A percentile compares a stretch with the other conserved stretches of the same genome.
Conservation (phyloP, 2,797 vertebrate species). For the Danio kyathit region DNA sequence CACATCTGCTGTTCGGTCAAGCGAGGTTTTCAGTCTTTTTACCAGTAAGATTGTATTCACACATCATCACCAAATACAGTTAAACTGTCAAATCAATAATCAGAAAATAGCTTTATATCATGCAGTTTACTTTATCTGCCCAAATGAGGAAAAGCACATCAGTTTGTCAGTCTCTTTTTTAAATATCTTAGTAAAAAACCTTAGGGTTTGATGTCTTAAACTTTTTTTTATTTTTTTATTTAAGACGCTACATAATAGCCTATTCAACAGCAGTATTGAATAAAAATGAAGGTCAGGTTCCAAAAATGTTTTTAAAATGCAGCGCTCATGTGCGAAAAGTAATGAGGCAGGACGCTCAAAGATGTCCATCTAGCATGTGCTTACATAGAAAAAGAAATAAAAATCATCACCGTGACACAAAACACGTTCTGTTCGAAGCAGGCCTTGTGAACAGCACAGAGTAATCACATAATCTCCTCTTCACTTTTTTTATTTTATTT, state of each 20-base stretch:
- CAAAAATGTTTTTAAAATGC: too few species aligned
- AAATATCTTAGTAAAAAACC: neutral
- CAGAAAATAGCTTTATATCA: neutral
- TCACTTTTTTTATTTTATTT: too few species aligned
- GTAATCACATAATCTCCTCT: neutral
- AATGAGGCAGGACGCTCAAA: neutral
- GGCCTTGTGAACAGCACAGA: too few species aligned
- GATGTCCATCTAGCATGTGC: neutral
- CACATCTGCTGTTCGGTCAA: neutral
- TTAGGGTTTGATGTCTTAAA: too few species aligned
- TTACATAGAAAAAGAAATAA: neutral
- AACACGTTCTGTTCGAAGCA: too few species aligned
- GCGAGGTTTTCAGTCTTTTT: neutral
- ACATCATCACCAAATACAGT: neutral
- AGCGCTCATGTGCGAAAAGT: neutral
- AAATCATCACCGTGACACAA: neutral
- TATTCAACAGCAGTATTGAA: neutral
- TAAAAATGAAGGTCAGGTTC: neutral
- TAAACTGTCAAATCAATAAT: constrained; percentile 1
- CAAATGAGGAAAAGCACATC: neutral
- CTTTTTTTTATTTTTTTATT: neutral
- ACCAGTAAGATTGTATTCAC: neutral
- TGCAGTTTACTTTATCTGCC: neutral
- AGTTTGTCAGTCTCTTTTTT: neutral
- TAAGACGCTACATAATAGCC: neutral